These are phyloP conservation scores for Physella acuta DNA, from an alignment of 1,140 invertebrate species.

Conservation along the genomic window DNA sequence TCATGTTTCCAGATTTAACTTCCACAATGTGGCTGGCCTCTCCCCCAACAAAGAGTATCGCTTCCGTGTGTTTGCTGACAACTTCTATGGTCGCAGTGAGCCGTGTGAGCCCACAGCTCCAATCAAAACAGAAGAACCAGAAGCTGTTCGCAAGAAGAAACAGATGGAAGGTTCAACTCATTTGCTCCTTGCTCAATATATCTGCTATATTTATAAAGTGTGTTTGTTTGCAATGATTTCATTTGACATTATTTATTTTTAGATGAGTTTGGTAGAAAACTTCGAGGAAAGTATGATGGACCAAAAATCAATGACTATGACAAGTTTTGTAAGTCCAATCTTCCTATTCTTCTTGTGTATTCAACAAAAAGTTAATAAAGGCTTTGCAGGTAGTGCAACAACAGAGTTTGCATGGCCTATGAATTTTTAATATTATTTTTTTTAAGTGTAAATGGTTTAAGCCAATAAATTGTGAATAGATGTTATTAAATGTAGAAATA, in stretches of 20 bases:
- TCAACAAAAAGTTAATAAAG: no score
- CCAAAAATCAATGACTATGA: constrained; percentile 90
- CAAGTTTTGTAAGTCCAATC: constrained; percentile 77
- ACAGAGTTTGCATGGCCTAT: no score
- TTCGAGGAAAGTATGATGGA: constrained; percentile 85
- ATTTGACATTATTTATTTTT: no score
- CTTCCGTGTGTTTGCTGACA: constrained; percentile 96
- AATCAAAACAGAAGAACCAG: constrained; percentile 50
- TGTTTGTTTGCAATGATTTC: no score
- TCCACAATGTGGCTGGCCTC: constrained; percentile 53
- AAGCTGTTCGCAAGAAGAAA: constrained; percentile 43
- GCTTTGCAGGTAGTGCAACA: no score
- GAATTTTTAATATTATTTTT: no score
- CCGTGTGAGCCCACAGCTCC: constrained; percentile 66
- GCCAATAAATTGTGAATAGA: no score
- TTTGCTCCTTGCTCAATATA: no score
- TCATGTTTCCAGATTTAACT: constrained; percentile 64
- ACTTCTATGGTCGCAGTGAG: constrained; percentile 94
- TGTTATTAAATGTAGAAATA: no score
- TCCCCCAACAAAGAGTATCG: constrained; percentile 82
- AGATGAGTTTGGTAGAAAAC: constrained; percentile 89
- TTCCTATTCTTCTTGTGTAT: no score
- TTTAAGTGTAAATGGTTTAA: no score
- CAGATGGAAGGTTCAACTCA: constrained; percentile 49
- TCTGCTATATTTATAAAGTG: no score